Conservation (phyloP, 2,113 vertebrate genomes). For the Calidris pugnax region DNA sequence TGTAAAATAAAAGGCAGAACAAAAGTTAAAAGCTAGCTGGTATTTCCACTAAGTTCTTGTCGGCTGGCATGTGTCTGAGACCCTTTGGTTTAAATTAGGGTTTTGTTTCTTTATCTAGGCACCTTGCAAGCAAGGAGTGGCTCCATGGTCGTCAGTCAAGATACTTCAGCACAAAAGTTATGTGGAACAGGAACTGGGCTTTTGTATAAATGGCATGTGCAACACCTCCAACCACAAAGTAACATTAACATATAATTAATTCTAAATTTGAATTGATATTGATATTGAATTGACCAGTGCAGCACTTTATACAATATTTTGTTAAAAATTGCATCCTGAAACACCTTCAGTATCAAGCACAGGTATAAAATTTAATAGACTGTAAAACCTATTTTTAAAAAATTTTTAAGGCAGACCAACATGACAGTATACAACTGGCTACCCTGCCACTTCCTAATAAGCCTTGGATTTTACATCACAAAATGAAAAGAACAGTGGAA, state of each 20-base stretch:
- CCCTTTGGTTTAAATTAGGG: background rate
- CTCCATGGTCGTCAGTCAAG: background rate
- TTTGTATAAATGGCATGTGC: background rate
- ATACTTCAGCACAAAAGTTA: background rate
- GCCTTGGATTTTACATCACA: background rate
- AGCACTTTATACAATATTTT: slow-evolving; percentile 3
- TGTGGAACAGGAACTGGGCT: background rate
- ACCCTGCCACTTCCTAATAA: background rate
- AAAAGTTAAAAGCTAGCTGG: background rate
- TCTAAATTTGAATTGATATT: background rate
- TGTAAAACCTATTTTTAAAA: background rate
- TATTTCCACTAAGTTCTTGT: background rate
- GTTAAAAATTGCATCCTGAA: background rate
- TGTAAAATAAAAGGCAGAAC: background rate
- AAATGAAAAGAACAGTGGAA: background rate
- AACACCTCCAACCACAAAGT: background rate
- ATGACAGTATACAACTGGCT: background rate
- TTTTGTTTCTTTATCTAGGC: background rate
- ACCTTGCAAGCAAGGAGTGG: background rate
- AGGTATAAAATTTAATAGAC: background rate
- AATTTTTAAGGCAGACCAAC: background rate
- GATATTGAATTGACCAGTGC: background rate
- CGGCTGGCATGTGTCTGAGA: background rate
- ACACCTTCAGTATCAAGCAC: slow-evolving; percentile 9
- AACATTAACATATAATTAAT: background rate